Percentiles rank a stretch among this genome's conserved stretches.
phyloP scores from a whole-genome alignment of 2,797 vertebrate genomes.

The Halcyon leucocephala region DNA sequence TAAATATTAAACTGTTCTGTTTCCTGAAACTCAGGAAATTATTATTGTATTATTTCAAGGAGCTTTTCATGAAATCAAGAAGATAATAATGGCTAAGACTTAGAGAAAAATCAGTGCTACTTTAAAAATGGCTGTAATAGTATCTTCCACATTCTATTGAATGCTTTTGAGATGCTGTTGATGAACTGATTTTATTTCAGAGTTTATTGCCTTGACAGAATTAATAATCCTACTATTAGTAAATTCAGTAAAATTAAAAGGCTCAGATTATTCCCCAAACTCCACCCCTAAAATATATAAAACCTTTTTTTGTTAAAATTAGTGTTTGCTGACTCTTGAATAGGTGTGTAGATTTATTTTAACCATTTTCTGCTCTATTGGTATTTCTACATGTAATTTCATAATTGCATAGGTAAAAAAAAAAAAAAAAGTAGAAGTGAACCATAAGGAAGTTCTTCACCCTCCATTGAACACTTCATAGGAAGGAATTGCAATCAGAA shows the following conservation, averaged over 20 bases:
- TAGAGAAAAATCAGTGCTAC: not conserved
- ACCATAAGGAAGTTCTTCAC: not conserved
- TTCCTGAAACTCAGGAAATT: not conserved
- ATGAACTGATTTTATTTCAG: conserved; percentile 33
- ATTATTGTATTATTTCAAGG: not conserved
- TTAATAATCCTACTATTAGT: conserved; percentile 15
- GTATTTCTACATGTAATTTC: not conserved
- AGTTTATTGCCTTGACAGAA: conserved; percentile 27
- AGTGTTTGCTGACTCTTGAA: not conserved
- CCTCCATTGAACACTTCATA: not conserved
- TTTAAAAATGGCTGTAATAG: not conserved
- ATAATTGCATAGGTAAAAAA: not conserved
- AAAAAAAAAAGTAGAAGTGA: not conserved
- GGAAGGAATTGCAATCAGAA: not conserved
- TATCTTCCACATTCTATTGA: not conserved
- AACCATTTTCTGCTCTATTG: not conserved
- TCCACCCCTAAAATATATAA: not conserved
- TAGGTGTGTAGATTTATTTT: not conserved
- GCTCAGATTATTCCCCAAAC: not conserved
- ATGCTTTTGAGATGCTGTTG: conserved; percentile 7
- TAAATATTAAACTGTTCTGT: not conserved
- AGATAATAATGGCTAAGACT: not conserved
- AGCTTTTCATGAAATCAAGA: not conserved
- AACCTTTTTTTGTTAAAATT: not conserved
- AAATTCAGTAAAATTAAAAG: not conserved